A percentile compares a stretch with the other conserved stretches of the same genome.
Evolutionary conservation across 2,888 invertebrate species (phyloP).

Genomic region (Blastobasis lacticolella): DNA sequence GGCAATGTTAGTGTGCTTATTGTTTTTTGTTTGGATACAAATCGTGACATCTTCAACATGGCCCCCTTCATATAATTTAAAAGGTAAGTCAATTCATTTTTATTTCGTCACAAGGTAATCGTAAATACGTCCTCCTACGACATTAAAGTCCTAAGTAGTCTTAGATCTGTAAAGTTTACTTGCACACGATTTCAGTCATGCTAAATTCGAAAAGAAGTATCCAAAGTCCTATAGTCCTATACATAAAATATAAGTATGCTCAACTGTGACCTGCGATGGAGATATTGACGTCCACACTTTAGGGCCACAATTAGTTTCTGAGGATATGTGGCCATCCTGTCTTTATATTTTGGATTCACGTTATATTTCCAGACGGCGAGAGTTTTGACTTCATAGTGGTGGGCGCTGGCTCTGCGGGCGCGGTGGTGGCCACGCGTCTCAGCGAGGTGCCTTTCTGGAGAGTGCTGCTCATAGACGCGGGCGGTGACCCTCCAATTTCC

Average conservation of each 20-base stretch:
- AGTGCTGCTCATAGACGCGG: slow-evolving; percentile 26
- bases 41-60: slow-evolving; percentile 17
- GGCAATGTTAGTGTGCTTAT: too few species aligned
- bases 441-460: slow-evolving; percentile 27
- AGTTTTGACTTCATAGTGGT: slow-evolving; percentile 26
- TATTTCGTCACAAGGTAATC: background rate
- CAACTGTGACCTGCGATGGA: too few species aligned
- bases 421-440: slow-evolving; percentile 29
- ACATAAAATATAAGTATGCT: too few species aligned
- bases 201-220: background rate
- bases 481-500: slow-evolving; percentile 13
- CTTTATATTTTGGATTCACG: background rate
- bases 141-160: too few species aligned
- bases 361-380: slow-evolving; percentile 22
- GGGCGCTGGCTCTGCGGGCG: slow-evolving; percentile 19
- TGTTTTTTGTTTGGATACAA: too few species aligned
- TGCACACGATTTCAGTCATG: background rate
- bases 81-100: slow-evolving; percentile 27
- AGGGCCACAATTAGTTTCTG: background rate
- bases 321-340: background rate
- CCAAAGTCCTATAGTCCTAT: background rate
- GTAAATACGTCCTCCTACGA: background rate
- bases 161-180: too few species aligned
- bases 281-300: background rate
- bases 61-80: slow-evolving; percentile 36